Conservation (phyloP, 2,113 vertebrate species). For the Cairina moschata region DNA sequence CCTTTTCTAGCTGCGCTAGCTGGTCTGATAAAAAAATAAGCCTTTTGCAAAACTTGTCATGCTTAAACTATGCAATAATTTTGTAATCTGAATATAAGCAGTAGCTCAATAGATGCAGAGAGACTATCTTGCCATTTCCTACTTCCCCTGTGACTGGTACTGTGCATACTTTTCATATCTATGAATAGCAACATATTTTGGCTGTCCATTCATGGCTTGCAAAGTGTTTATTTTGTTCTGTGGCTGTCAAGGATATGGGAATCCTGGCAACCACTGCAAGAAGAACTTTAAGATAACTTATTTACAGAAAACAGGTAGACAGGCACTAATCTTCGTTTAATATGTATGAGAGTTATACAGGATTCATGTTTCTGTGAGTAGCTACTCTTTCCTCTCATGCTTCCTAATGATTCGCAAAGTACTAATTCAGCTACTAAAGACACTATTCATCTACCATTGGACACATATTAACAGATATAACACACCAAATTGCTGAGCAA, state of each 20-base stretch:
- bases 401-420: background rate
- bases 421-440: conserved; percentile 41
- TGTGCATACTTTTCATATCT: background rate
- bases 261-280: background rate
- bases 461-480: background rate
- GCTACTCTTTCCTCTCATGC: background rate
- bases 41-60: background rate
- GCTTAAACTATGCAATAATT: background rate
- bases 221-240: background rate
- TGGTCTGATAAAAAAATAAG: background rate
- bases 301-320: background rate
- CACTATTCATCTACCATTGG: background rate
- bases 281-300: background rate
- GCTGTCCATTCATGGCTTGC: background rate
- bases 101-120: background rate
- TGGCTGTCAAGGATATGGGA: background rate
- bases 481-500: conserved; percentile 16
- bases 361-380: background rate
- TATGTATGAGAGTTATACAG: too few relatives aligned
- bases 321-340: background rate
- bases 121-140: background rate
- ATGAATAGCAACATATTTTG: background rate
- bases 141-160: background rate
- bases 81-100: background rate
- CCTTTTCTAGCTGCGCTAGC: background rate